These are phyloP conservation scores for Ivindomyrus marchei DNA, from an alignment of 2,113 vertebrate genomes.

Conservation along the genomic window DNA sequence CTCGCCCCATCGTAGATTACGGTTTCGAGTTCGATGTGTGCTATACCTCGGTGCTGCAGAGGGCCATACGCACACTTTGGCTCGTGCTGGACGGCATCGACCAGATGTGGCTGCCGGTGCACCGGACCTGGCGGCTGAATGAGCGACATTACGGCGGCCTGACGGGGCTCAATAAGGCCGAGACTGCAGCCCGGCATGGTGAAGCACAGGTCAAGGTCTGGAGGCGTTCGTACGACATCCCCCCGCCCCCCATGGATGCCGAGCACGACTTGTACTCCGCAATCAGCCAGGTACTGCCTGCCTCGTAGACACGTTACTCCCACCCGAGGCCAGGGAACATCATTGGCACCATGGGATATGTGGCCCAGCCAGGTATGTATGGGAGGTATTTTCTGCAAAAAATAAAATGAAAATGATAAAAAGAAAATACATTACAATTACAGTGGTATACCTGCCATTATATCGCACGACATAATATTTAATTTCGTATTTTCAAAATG, in stretches of 20 bases:
- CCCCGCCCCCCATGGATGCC: slow-evolving; percentile 70
- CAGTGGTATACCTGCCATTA: too few relatives aligned
- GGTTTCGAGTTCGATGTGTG: slow-evolving; percentile 81
- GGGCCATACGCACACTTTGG: slow-evolving; percentile 80
- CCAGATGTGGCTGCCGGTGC: slow-evolving; percentile 81
- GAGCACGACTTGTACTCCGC: slow-evolving; percentile 72
- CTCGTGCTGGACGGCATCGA: slow-evolving; percentile 71
- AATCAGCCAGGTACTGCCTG: slow-evolving; percentile 68
- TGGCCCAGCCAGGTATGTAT: not conserved
- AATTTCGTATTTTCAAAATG: too few relatives aligned
- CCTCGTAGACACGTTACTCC: not conserved
- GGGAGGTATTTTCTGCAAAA: too few relatives aligned
- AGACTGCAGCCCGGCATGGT: slow-evolving; percentile 75
- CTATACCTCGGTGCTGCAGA: slow-evolving; percentile 81
- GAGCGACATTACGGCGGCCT: slow-evolving; percentile 79
- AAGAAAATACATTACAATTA: too few relatives aligned
- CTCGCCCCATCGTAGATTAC: slow-evolving; percentile 52
- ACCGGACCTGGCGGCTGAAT: slow-evolving; percentile 77
- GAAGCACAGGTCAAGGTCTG: slow-evolving; percentile 81
- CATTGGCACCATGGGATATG: not conserved
- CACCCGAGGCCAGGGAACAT: not conserved
- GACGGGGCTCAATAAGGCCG: slow-evolving; percentile 78
- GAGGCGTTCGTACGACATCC: slow-evolving; percentile 76
- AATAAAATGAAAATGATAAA: too few relatives aligned
- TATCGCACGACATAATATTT: too few relatives aligned